Conservation (phyloP, 2,797 vertebrate species). For the Erithacus rubecula region DNA sequence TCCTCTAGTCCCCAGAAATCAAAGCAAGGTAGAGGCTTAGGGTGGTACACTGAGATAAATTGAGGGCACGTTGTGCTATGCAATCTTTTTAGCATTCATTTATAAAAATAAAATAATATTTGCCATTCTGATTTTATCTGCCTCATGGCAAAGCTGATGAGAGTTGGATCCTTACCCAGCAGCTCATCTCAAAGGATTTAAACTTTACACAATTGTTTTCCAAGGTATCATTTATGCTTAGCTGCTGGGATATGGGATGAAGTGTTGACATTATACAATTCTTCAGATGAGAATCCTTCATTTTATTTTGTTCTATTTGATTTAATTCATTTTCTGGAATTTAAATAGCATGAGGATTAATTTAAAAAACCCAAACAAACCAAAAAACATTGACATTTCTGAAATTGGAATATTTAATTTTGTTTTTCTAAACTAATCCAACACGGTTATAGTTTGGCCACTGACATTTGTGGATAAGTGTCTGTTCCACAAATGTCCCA, state of each 20-base stretch:
- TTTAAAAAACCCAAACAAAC: background rate
- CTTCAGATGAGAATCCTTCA: background rate
- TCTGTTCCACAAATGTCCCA: background rate
- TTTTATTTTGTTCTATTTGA: background rate
- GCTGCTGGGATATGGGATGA: background rate
- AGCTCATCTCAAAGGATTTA: background rate
- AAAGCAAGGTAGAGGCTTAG: background rate
- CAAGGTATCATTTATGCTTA: background rate
- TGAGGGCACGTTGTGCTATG: background rate
- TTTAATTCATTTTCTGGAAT: background rate
- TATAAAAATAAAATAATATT: background rate
- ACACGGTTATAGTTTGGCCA: background rate
- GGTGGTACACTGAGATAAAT: accelerated
- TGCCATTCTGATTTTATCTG: background rate
- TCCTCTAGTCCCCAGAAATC: background rate
- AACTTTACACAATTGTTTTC: background rate
- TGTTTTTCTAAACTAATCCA: background rate
- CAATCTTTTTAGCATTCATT: background rate
- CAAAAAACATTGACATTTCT: conserved; percentile 8
- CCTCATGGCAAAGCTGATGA: background rate
- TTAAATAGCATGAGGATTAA: background rate
- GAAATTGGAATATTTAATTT: background rate
- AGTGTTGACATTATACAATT: background rate
- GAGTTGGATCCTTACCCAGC: background rate
- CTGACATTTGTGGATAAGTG: background rate